These are phyloP conservation scores for Drosophila suboccidentalis DNA, from an alignment of 2,888 invertebrate genomes.

Conservation along the genomic window DNA sequence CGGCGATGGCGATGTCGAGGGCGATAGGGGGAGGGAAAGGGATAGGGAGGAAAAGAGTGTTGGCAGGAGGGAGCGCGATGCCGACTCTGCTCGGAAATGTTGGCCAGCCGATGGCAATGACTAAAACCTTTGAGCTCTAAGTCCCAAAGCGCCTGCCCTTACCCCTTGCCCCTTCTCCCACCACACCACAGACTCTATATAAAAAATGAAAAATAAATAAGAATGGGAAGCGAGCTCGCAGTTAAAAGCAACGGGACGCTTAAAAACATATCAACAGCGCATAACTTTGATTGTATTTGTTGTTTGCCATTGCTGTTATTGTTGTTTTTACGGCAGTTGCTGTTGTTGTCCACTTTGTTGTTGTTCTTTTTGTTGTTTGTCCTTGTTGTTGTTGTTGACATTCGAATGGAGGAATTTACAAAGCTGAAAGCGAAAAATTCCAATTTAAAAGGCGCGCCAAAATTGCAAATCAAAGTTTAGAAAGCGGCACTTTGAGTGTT, in stretches of 20 bases:
- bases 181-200: not conserved
- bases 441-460: conserved; percentile 73
- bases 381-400: conserved; percentile 1
- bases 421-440: conserved; percentile 58
- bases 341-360: not conserved
- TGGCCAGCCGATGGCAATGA: conserved; percentile 32
- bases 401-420: conserved; percentile 12
- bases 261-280: conserved; percentile 65
- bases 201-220: conserved; percentile 60
- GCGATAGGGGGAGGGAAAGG: not conserved
- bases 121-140: conserved; percentile 71
- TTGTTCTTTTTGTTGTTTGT: conserved; percentile 4
- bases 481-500: conserved; percentile 52
- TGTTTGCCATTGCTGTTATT: conserved; percentile 13
- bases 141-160: conserved; percentile 31
- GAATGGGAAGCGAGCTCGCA: conserved; percentile 47
- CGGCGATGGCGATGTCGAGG: conserved; percentile 43
- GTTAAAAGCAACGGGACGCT: conserved; percentile 54
- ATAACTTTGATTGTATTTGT: conserved; percentile 45
- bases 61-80: conserved; percentile 31
- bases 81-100: conserved; percentile 18
- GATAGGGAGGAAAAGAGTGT: not conserved
- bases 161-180: not conserved
- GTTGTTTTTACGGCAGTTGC: conserved; percentile 11
- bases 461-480: conserved; percentile 77